Percentiles rank a stretch among this genome's conserved stretches.
These are phyloP conservation scores for Aldabrachelys gigantea DNA, from an alignment of 2,113 vertebrate genomes.

Conservation along the genomic window DNA sequence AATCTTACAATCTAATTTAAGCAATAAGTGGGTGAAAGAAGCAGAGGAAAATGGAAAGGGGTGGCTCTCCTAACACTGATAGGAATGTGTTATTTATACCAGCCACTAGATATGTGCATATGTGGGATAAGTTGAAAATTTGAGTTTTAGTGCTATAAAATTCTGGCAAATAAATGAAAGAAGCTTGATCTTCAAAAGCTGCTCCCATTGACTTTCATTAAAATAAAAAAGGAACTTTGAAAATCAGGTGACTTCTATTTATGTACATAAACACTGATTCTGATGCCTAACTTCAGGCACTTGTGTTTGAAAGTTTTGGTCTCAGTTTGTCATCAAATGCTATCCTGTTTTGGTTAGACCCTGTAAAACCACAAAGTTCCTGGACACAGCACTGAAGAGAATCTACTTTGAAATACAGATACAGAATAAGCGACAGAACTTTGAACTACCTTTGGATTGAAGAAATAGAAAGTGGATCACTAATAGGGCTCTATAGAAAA, in stretches of 20 bases:
- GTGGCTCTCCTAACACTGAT: neutral
- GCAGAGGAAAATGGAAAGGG: neutral
- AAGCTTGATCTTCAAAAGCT: neutral
- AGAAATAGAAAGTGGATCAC: neutral
- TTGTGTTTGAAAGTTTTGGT: neutral
- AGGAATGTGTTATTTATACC: neutral
- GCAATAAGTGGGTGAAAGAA: neutral
- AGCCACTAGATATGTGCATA: neutral
- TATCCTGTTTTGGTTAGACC: neutral
- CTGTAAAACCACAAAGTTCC: neutral
- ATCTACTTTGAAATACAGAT: neutral
- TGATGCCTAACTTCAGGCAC: neutral
- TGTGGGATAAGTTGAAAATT: neutral
- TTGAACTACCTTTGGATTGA: neutral
- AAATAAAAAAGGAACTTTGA: neutral
- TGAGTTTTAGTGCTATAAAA: neutral
- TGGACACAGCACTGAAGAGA: neutral
- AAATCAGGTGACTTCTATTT: neutral
- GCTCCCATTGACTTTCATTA: neutral
- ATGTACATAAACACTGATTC: neutral
- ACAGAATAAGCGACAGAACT: neutral
- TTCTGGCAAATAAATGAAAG: neutral
- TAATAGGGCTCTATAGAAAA: neutral
- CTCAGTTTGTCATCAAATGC: neutral
- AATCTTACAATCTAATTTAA: slow-evolving; percentile 21